phyloP scores from a whole-genome alignment of 2,888 invertebrate species.

The Andrena praecox region DNA sequence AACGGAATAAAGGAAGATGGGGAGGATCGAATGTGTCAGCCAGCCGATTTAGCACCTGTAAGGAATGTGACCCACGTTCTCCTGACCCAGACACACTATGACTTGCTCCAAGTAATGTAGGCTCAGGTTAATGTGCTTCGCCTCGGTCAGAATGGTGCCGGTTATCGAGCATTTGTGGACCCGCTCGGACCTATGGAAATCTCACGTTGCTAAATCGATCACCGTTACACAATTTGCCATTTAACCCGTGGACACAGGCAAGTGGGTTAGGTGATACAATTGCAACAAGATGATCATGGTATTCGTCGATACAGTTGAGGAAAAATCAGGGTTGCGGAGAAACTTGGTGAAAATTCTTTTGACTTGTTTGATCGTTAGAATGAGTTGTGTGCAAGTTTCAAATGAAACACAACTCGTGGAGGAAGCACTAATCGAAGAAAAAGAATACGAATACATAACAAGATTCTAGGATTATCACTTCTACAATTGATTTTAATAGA shows the following conservation, averaged over 20 bases:
- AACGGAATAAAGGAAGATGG: neutral
- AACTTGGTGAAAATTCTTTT: neutral
- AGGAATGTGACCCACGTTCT: slow-evolving; percentile 82
- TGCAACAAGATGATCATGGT: neutral
- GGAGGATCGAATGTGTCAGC: neutral
- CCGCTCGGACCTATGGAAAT: slow-evolving; percentile 85
- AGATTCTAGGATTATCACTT: neutral
- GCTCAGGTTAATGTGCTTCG: slow-evolving; percentile 86
- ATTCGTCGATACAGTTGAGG: neutral
- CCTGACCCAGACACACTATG: slow-evolving; percentile 83
- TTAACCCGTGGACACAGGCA: neutral
- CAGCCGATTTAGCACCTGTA: slow-evolving; percentile 79
- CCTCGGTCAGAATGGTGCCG: slow-evolving; percentile 85
- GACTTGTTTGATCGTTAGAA: neutral
- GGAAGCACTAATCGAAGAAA: neutral
- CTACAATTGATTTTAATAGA: neutral
- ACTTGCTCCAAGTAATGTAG: slow-evolving; percentile 87
- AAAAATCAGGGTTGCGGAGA: neutral
- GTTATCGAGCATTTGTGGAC: slow-evolving; percentile 85
- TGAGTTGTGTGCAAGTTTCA: neutral
- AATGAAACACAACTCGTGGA: neutral
- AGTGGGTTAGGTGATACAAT: slow-evolving; percentile 29
- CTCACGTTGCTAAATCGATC: slow-evolving; percentile 26
- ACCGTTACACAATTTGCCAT: slow-evolving; percentile 51
- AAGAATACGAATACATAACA: too few species aligned